Evolutionary conservation across 2,797 vertebrate genomes (phyloP).

Genomic region (Myotis pilosus): DNA sequence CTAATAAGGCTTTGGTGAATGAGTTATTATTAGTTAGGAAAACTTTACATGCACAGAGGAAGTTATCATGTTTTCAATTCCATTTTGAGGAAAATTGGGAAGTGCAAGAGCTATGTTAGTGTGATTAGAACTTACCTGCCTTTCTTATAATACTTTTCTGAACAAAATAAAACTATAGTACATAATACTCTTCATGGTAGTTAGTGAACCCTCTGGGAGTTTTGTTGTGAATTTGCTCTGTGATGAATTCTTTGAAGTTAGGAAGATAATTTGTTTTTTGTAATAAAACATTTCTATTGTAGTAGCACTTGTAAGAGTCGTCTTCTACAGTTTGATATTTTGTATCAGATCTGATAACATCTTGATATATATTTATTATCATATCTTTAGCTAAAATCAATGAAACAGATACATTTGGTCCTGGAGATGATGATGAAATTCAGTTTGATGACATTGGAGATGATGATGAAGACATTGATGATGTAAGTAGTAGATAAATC

Average conservation of each 20-base stretch:
- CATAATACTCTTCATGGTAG: not conserved
- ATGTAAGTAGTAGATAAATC: slow-evolving; percentile 86
- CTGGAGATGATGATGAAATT: slow-evolving; percentile 97
- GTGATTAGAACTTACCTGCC: not conserved
- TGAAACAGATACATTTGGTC: slow-evolving; percentile 96
- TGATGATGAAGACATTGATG: slow-evolving; percentile 97
- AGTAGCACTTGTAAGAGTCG: not conserved
- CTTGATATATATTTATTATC: slow-evolving; percentile 65
- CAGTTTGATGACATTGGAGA: slow-evolving; percentile 98
- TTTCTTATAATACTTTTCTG: not conserved
- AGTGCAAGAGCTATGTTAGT: not conserved
- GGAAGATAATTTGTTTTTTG: not conserved
- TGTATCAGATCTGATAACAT: slow-evolving; percentile 88
- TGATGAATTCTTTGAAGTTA: not conserved
- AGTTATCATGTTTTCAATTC: not conserved
- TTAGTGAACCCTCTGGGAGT: not conserved
- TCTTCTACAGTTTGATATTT: not conserved
- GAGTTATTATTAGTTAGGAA: not conserved
- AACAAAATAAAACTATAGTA: not conserved
- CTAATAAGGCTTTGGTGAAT: not conserved
- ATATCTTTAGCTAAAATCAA: slow-evolving; percentile 94
- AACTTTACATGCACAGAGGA: not conserved
- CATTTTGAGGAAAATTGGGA: not conserved
- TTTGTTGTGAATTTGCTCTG: not conserved
- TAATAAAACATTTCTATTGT: not conserved